A percentile compares a stretch with the other conserved stretches of the same genome.
Evolutionary conservation across 2,113 vertebrate genomes (phyloP).

Genomic region (Meles meles): DNA sequence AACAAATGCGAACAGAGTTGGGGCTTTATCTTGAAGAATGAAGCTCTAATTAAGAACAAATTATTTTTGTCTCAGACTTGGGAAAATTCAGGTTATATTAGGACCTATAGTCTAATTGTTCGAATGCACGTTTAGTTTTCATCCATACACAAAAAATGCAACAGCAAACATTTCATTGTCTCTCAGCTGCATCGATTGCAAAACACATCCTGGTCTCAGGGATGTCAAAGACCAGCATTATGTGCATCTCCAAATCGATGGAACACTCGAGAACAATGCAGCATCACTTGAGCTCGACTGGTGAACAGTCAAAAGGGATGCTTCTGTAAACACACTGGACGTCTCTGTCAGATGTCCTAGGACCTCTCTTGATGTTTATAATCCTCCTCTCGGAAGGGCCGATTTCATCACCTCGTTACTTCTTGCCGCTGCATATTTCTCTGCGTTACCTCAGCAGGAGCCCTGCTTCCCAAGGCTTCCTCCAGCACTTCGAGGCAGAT

Average conservation of each 20-base stretch:
- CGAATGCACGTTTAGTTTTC: background rate
- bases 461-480: background rate
- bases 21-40: background rate
- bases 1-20: background rate
- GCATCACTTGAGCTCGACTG: background rate
- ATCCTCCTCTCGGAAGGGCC: background rate
- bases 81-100: background rate
- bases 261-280: background rate
- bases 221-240: background rate
- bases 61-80: background rate
- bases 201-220: constrained; percentile 6
- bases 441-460: background rate
- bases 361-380: background rate
- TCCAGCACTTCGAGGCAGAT: no score
- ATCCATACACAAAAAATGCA: background rate
- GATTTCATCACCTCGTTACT: background rate
- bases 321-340: background rate
- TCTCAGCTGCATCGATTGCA: background rate
- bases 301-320: background rate
- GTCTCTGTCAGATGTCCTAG: background rate
- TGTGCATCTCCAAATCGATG: background rate
- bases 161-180: background rate
- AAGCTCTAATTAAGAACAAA: background rate
- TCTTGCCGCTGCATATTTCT: background rate
- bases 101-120: background rate